Base-by-base conservation (phyloP, 2,797 vertebrate species). In the Typhlichthys subterraneus region DNA sequence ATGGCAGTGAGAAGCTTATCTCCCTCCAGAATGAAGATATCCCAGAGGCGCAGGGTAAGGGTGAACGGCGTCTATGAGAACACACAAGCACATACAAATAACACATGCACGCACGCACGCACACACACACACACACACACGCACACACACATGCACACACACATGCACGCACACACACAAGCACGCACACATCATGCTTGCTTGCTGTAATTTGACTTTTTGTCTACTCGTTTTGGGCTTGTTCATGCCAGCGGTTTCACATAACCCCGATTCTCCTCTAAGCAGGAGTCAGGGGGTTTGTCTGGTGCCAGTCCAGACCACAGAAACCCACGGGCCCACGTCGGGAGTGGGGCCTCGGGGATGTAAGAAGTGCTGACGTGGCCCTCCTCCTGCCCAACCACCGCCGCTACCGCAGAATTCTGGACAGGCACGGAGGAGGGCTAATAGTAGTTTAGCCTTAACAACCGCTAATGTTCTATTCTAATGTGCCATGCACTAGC, bases 21-120 rank as follows among this genome's bases (percentile, higher is more conserved):
- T 1, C 94, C 92, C 73, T 96, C 95, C 80, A 96, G 86, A 66
- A 96, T 94, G 81, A 93, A 96, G 69, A 95, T 89, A 64, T 95
- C 94, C 93, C 94, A 96, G 14, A 96, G 85, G 2, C 93, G 91
- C 38, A 94, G 87, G 7, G 94, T 97, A 76, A 96, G 88, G 0
- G 91, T 94, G 84, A 95, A 95, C 0, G 94, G 94, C 0, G 93
- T 95, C 94, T 97, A 84, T 77, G 50, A 72, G 70, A 33, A 59
- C 13, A 38, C 23, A 69, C 19, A 45, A 57, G 55, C 10, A 47
- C 73, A 29, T 29, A 29, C 19, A 45, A 29, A 13, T 14, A 29
- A 11, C 31, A 29, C 45, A 13, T 3, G 6, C 57, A 47, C 45
- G 5, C 38, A 11, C 45, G 12, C 56, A n/a, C 15, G 1, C 13